phyloP scores from a whole-genome alignment of 2,113 vertebrate genomes.

The Lepus timidus region DNA sequence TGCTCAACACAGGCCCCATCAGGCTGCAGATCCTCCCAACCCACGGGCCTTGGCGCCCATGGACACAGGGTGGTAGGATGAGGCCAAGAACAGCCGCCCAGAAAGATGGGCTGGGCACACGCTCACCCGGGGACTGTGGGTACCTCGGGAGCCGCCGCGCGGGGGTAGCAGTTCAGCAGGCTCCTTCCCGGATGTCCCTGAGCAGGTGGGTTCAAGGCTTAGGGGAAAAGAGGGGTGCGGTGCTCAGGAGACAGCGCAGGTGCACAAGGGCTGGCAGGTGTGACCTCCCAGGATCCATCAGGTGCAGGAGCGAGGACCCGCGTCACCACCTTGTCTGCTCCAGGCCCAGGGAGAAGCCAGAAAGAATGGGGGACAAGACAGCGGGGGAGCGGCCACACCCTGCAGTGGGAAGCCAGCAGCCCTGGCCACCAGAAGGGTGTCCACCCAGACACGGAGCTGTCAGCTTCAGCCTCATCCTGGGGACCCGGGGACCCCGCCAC shows the following conservation, averaged over 20 bases:
- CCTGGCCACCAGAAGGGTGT: accelerated
- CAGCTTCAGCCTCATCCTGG: accelerated
- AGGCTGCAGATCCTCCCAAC: neutral
- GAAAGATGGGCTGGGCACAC: too few species aligned
- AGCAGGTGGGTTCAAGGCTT: neutral
- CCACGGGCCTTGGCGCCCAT: too few species aligned
- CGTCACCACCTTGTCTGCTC: too few species aligned
- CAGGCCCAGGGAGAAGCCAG: neutral
- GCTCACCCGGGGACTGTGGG: too few species aligned
- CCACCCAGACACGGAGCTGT: neutral
- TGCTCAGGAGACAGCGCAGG: neutral
- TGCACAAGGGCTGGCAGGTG: too few species aligned
- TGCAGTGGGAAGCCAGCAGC: neutral
- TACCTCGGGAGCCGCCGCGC: too few species aligned
- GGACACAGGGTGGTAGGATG: neutral
- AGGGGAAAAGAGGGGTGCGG: neutral
- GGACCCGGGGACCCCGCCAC: neutral
- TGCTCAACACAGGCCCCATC: neutral
- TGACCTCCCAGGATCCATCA: too few species aligned
- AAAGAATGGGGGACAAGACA: neutral
- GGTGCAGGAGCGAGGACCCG: too few species aligned
- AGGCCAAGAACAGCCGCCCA: too few species aligned
- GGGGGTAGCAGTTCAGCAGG: too few species aligned
- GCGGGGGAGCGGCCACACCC: accelerated
- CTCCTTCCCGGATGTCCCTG: neutral